Conservation (phyloP, 2,888 invertebrate genomes). For the Rhodophaea formosa region DNA sequence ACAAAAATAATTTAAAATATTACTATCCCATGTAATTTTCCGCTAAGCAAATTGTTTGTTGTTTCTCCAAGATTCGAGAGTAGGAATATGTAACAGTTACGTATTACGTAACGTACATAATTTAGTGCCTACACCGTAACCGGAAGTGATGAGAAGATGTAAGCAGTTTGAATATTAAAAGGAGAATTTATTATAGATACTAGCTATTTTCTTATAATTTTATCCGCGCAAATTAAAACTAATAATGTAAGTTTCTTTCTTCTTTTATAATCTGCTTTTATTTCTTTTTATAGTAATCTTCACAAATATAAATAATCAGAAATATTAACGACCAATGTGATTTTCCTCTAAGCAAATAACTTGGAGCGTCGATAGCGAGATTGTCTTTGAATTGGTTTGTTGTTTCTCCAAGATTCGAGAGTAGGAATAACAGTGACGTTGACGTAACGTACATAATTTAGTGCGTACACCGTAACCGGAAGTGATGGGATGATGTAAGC, state of each 20-base stretch:
- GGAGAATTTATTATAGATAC: neutral
- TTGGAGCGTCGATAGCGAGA: neutral
- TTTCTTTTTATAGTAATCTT: too few relatives aligned
- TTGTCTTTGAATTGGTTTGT: constrained; percentile 1
- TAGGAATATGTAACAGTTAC: neutral
- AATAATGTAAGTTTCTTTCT: too few relatives aligned
- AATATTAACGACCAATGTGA: too few relatives aligned
- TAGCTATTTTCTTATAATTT: too few relatives aligned
- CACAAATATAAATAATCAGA: too few relatives aligned
- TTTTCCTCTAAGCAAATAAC: neutral
- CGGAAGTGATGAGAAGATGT: neutral
- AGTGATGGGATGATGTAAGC: neutral
- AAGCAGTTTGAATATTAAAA: neutral
- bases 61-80: neutral
- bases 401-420: neutral
- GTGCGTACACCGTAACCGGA: neutral
- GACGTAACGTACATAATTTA: neutral
- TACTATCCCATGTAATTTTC: too few relatives aligned
- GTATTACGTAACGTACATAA: neutral
- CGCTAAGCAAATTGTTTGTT: too few relatives aligned
- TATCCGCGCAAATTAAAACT: too few relatives aligned
- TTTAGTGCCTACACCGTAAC: neutral
- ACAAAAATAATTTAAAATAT: too few relatives aligned
- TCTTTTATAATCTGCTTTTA: too few relatives aligned
- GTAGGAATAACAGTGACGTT: neutral